Base-by-base conservation (phyloP, 2,888 invertebrate species). In the Zygaena filipendulae region DNA sequence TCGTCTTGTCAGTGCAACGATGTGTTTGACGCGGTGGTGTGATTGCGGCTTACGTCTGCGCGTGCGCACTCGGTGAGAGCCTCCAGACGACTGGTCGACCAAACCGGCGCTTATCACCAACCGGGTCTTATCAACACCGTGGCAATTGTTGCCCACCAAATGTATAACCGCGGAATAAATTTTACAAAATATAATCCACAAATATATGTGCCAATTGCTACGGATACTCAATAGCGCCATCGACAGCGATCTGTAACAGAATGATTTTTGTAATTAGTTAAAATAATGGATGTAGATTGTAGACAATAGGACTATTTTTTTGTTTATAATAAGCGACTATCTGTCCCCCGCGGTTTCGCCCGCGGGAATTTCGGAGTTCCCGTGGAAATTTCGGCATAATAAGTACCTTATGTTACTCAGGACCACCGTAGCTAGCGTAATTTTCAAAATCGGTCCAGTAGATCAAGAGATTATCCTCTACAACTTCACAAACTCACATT, bases 41-140 rank as follows among this genome's bases (percentile, higher is more conserved):
- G n/a, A n/a, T 50, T 61, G 66, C 32, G 59, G 45, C 53, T 52
- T 67, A 44, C 60, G 59, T 25, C 71, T 70, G 46, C 77, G 79
- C 74, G 79, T 64, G 59, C 79, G 79, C 52, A 67, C 75, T 67
- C 74, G 62, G 27, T 70, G 72, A 49, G 71, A 52, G 59, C 67
- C 56, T 58, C 52, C 60, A 45, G 64, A 56, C 58, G 70, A 77
- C 75, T 79, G 79, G 33, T 51, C 58, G 53, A 53, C 53, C 33
- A 58, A 66, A 49, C 59, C 62, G 49, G 50, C 56, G 47, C 60
- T 72, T 75, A 77, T 79, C 79, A 75, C 74, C 20, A 69, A 64
- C 45, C 56, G 66, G 49, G 57, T 57, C 71, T 79, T 79, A 79
- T 79, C 79, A 74, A 16, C 16, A 32, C 68, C 59, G 45, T 59